Percentiles rank a stretch among this genome's conserved stretches.
phyloP scores from a whole-genome alignment of 1,140 invertebrate species.

The Ctenoplectra terminalis region DNA sequence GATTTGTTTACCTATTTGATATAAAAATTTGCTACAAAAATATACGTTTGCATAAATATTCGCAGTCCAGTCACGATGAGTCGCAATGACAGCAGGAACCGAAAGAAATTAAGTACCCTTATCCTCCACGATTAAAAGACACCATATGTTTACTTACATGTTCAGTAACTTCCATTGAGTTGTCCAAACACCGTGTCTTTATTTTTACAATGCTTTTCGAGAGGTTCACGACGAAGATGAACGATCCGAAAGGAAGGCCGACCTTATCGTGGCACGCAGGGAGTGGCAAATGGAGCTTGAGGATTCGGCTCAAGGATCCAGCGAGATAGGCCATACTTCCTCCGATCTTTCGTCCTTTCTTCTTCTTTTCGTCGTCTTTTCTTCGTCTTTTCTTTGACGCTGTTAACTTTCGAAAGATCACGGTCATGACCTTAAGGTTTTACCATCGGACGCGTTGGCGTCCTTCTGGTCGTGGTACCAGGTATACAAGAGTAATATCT shows the following conservation, averaged over 20 bases:
- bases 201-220: neutral
- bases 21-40: no score
- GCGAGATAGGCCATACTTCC: no score
- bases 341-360: conserved; percentile 19
- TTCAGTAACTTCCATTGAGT: no score
- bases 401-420: conserved; percentile 63
- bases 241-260: conserved; percentile 40
- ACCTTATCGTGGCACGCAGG: conserved; percentile 3
- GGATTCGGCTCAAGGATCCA: conserved; percentile 58
- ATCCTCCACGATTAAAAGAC: neutral
- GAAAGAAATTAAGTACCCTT: no score
- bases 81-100: no score
- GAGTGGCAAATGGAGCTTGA: conserved; percentile 20
- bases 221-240: conserved; percentile 27
- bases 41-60: no score
- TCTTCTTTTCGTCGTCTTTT: no score
- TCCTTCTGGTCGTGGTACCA: conserved; percentile 35
- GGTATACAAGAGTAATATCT: conserved; percentile 22
- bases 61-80: no score
- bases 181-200: neutral
- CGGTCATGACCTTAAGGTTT: conserved; percentile 14
- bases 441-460: conserved; percentile 5
- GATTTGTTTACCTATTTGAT: no score
- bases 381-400: conserved; percentile 59
- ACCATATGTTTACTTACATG: neutral